Base-by-base conservation (phyloP, 2,888 invertebrate species). In the Zygogramma bicolorata region DNA sequence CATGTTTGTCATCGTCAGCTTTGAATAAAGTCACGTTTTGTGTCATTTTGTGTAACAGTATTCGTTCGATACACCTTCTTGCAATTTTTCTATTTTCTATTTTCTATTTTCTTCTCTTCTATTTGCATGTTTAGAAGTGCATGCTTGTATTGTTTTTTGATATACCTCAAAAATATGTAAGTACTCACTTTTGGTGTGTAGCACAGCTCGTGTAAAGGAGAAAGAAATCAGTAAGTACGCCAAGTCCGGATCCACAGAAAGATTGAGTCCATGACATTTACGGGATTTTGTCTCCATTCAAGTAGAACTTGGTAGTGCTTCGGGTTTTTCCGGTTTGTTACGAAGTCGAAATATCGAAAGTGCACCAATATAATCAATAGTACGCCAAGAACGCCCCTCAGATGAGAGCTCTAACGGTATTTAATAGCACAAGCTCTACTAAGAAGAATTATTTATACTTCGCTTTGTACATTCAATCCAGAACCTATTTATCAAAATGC, bases 41-140 rank as follows among this genome's bases (percentile, higher is more conserved):
- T 83, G 82, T 78, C 80, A 80, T 82, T 78, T 80, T 83, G 81
- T 82, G 78, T 81, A 42, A 29, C 78, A 81, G 76, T 83, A 79
- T 81, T 79, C 77, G 80, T 81, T 80, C 78, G 76, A 80, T 81
- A 79, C 80, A 81, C 81, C 79, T 81, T 63, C 62, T 79, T 84
- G 84, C 84, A 84, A 84, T 79, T 79, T 81, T 79, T 81, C 79
- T 81, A 81, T 76, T 79, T 38, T n/a, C n/a, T n/a, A n/a, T n/a
- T n/a, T 79, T 83, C 80, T 84, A 81, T 79, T 83, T 82, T 83
- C 81, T 82, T 82, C 82, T 84, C 81, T 82, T 83, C 81, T 82
- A 75, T 80, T 70, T 84, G 83, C 84, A 84, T 85, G 83, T 75
- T 82, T 77, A 81, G 76, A 74, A 77, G 74, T 81, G 84, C 84